Evolutionary conservation across 2,888 invertebrate genomes (phyloP).

Genomic region (Eledone cirrhosa): DNA sequence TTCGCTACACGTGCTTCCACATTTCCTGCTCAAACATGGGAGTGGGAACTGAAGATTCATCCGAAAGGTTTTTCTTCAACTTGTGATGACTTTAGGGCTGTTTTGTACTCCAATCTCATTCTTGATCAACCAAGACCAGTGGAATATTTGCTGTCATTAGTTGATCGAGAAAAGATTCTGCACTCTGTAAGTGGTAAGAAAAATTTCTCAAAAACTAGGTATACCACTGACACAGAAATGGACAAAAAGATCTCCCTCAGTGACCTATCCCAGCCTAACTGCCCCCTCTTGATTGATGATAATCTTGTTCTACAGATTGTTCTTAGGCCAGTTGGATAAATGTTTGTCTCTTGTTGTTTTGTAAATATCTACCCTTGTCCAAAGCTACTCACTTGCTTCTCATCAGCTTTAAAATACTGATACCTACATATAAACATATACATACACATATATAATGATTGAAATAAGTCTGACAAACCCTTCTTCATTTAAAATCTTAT

Average conservation of each 20-base stretch:
- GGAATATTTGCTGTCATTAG: slow-evolving; percentile 63
- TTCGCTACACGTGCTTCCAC: slow-evolving; percentile 66
- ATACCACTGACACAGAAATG: slow-evolving; percentile 66
- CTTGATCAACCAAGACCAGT: slow-evolving; percentile 65
- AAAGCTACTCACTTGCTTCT: too few relatives aligned
- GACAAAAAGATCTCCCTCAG: slow-evolving; percentile 64
- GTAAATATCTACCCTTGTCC: too few relatives aligned
- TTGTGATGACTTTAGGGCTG: slow-evolving; percentile 60
- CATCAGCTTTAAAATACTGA: too few relatives aligned
- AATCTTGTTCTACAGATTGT: slow-evolving; percentile 57
- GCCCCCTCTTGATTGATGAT: slow-evolving; percentile 56
- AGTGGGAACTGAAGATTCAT: slow-evolving; percentile 67
- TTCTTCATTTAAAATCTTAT: too few relatives aligned
- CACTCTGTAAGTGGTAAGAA: slow-evolving; percentile 65
- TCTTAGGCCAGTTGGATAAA: slow-evolving; percentile 57
- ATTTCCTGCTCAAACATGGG: slow-evolving; percentile 66
- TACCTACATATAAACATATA: too few relatives aligned
- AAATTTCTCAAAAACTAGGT: slow-evolving; percentile 67
- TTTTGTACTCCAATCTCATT: slow-evolving; percentile 62
- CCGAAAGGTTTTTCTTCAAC: slow-evolving; percentile 61
- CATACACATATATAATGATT: too few relatives aligned
- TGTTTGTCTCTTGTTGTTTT: too few relatives aligned
- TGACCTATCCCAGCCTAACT: slow-evolving; percentile 52
- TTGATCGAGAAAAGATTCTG: slow-evolving; percentile 64
- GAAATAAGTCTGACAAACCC: too few relatives aligned